Evolutionary conservation across 2,888 invertebrate genomes (phyloP).

Genomic region (Patella pellucida): DNA sequence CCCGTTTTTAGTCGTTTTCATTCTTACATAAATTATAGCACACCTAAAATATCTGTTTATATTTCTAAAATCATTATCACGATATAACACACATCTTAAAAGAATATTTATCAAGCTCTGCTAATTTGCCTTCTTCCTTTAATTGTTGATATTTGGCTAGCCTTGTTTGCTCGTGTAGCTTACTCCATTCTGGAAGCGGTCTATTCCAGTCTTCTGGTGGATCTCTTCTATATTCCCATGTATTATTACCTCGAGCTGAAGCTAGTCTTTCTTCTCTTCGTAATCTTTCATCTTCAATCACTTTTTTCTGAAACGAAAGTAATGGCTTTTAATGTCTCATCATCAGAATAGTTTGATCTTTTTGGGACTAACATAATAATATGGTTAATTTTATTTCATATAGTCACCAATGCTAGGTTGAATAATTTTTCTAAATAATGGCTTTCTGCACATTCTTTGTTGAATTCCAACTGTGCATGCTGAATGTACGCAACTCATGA

Average conservation of each 20-base stretch:
- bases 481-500: no score
- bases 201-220: slow-evolving; percentile 88
- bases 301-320: slow-evolving; percentile 44
- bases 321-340: neutral
- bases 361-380: no score
- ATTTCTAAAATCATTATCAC: slow-evolving; percentile 4
- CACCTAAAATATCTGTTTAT: neutral
- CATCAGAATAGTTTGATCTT: no score
- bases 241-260: slow-evolving; percentile 81
- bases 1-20: no score
- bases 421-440: no score
- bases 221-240: slow-evolving; percentile 82
- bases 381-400: no score
- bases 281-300: slow-evolving; percentile 81
- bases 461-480: no score
- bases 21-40: no score
- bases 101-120: slow-evolving; percentile 5
- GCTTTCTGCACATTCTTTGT: no score
- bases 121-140: slow-evolving; percentile 16
- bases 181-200: slow-evolving; percentile 80
- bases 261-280: slow-evolving; percentile 78
- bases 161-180: slow-evolving; percentile 16
- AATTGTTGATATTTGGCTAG: slow-evolving; percentile 15
- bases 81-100: slow-evolving; percentile 24
- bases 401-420: no score